A percentile compares a stretch with the other conserved stretches of the same genome.
Conservation (phyloP, 2,888 invertebrate genomes). For the Phortica magna region DNA sequence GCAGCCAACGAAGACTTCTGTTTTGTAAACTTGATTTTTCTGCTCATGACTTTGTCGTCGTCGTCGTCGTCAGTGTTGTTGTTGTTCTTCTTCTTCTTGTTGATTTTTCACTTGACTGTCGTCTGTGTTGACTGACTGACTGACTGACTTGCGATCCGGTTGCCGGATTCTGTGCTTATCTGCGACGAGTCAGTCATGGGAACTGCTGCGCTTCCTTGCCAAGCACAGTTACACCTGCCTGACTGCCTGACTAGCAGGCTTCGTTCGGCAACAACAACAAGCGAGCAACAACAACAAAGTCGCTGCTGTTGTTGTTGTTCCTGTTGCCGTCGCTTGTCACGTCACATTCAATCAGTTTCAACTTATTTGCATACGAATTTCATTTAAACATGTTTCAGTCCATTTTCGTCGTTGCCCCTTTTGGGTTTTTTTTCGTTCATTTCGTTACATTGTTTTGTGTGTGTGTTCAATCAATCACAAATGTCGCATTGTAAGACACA, state of each 20-base stretch:
- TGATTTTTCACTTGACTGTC: background rate
- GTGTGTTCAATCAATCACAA: constrained; percentile 58
- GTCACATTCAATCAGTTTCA: constrained; percentile 37
- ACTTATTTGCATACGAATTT: constrained; percentile 32
- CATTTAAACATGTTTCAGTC: constrained; percentile 19
- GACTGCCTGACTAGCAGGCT: constrained; percentile 35
- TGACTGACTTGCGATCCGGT: constrained; percentile 27
- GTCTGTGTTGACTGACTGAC: background rate
- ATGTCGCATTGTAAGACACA: constrained; percentile 58
- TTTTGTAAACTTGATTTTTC: too few relatives aligned
- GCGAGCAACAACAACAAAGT: constrained; percentile 25
- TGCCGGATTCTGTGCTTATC: constrained; percentile 43
- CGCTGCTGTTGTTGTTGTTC: constrained; percentile 32
- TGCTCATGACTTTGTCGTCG: background rate
- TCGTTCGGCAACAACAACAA: constrained; percentile 44
- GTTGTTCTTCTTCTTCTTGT: background rate
- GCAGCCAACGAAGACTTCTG: too few relatives aligned
- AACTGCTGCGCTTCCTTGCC: constrained; percentile 27
- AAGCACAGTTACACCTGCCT: constrained; percentile 46
- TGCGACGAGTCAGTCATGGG: constrained; percentile 38
- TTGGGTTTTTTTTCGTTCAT: constrained; percentile 9
- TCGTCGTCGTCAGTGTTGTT: background rate
- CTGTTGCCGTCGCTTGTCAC: constrained; percentile 34
- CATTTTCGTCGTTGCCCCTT: constrained; percentile 2
- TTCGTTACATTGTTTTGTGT: constrained; percentile 15